Conservation (phyloP, 2,797 vertebrate genomes). For the Atherinosoma microstoma region DNA sequence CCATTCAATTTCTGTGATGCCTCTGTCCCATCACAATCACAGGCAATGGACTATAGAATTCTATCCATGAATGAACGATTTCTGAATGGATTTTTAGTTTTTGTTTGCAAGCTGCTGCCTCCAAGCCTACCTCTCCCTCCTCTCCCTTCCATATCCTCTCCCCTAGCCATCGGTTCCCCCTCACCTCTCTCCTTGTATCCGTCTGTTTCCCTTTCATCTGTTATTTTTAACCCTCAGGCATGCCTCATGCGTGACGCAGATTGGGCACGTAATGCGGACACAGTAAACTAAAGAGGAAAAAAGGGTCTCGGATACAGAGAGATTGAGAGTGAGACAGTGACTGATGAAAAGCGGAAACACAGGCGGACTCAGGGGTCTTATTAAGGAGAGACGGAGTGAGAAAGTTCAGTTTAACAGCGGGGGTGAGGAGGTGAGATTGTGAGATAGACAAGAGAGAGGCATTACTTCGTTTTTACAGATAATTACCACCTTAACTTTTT, state of each 20-base stretch:
- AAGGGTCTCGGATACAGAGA: constrained; percentile 41
- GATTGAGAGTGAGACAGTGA: constrained; percentile 19
- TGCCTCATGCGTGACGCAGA: constrained; percentile 83
- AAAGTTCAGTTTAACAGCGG: constrained; percentile 5
- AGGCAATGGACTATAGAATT: constrained; percentile 33
- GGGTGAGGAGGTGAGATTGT: neutral
- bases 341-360: constrained; percentile 31
- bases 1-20: constrained; percentile 2
- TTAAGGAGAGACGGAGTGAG: constrained; percentile 30
- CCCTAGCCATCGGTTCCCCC: constrained; percentile 45
- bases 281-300: constrained; percentile 59
- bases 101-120: constrained; percentile 40
- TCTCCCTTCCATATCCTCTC: constrained; percentile 35
- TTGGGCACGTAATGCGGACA: constrained; percentile 68
- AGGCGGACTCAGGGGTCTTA: constrained; percentile 29
- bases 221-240: constrained; percentile 85
- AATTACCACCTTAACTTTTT: neutral
- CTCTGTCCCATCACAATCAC: constrained; percentile 8
- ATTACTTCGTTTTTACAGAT: constrained; percentile 4
- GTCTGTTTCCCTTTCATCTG: constrained; percentile 69
- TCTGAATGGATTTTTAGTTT: constrained; percentile 25
- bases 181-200: constrained; percentile 54
- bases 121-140: constrained; percentile 30
- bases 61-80: neutral
- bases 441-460: neutral